phyloP scores from a whole-genome alignment of 2,888 invertebrate genomes.

The Volucella inanis region DNA sequence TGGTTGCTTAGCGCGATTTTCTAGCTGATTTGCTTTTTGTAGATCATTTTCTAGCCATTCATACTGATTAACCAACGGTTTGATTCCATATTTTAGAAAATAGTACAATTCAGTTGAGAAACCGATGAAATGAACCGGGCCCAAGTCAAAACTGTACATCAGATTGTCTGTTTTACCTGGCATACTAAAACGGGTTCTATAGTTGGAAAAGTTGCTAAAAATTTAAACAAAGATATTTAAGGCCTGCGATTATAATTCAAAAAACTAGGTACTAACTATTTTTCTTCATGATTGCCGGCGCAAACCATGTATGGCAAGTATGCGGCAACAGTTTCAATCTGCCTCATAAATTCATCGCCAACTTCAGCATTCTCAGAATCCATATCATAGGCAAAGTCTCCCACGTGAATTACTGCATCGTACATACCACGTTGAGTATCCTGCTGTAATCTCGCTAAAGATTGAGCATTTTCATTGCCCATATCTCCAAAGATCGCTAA shows the following conservation, averaged over 20 bases:
- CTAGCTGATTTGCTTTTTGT: conserved; percentile 87
- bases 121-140: conserved; percentile 94
- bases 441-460: conserved; percentile 91
- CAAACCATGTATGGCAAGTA: conserved; percentile 96
- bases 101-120: conserved; percentile 98
- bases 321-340: conserved; percentile 94
- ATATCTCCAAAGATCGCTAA: conserved; percentile 96
- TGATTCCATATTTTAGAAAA: conserved; percentile 92
- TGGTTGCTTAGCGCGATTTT: conserved; percentile 88
- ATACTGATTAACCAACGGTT: conserved; percentile 91
- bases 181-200: conserved; percentile 95
- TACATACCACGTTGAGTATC: conserved; percentile 91
- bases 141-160: conserved; percentile 94
- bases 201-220: conserved; percentile 96
- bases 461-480: conserved; percentile 95
- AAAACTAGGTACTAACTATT: conserved; percentile 86
- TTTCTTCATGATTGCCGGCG: conserved; percentile 95
- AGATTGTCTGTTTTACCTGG: conserved; percentile 89
- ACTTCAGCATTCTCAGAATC: conserved; percentile 90
- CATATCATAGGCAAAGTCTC: conserved; percentile 98
- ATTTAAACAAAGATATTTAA: conserved; percentile 16
- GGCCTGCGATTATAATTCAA: not conserved
- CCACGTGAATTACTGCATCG: conserved; percentile 95
- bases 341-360: conserved; percentile 96
- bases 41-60: conserved; percentile 94